Percentiles rank a stretch among this genome's conserved stretches.
Evolutionary conservation across 2,797 vertebrate species (phyloP).

Genomic region (Ispidina lecontei): DNA sequence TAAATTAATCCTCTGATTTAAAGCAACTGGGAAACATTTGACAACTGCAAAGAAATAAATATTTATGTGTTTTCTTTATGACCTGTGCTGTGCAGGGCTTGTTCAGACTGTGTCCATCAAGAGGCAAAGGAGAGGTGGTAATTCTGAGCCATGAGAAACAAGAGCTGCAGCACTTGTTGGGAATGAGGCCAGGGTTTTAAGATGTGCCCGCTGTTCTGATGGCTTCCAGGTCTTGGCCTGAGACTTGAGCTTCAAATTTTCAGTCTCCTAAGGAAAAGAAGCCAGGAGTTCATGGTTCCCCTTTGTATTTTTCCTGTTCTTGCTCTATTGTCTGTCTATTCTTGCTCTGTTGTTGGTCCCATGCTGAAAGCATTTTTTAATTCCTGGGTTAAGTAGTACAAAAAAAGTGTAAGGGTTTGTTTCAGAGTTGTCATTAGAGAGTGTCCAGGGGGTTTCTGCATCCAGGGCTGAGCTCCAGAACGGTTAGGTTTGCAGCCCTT

Average conservation of each 20-base stretch:
- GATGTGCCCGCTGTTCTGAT: neutral
- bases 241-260: neutral
- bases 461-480: neutral
- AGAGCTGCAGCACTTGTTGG: neutral
- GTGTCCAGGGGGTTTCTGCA: neutral
- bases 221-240: neutral
- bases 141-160: neutral
- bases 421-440: neutral
- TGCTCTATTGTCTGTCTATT: neutral
- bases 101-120: neutral
- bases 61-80: neutral
- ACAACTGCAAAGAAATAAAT: slow-evolving; percentile 40
- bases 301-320: neutral
- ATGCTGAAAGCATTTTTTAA: neutral
- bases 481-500: neutral
- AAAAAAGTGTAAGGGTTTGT: neutral
- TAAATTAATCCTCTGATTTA: slow-evolving; percentile 39
- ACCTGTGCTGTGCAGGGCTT: neutral
- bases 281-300: neutral
- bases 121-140: neutral
- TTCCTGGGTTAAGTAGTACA: neutral
- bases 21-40: slow-evolving; percentile 54
- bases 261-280: neutral
- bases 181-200: neutral
- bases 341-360: neutral